A percentile compares a stretch with the other conserved stretches of the same genome.
Conservation (phyloP, 2,113 vertebrate species). For the Oryctolagus cuniculus region mOryCun1.1 NC_091442.1:41190001-41190500, state of each 20-base stretch:
- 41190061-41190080: neutral
- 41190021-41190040: neutral
- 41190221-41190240: neutral
- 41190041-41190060: neutral
- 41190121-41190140: slow-evolving; percentile 5
- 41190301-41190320: too few relatives aligned
- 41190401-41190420: too few relatives aligned
- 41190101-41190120: neutral
- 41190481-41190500: neutral
- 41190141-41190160: neutral
- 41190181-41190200: neutral
- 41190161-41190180: slow-evolving; percentile 20
- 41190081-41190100: neutral
- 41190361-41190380: too few relatives aligned
- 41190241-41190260: neutral
- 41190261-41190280: neutral
- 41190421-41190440: too few relatives aligned
- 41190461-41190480: neutral
- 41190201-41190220: neutral
- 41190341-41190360: too few relatives aligned
- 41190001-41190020: neutral
- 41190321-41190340: too few relatives aligned
- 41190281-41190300: neutral
- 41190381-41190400: too few relatives aligned
- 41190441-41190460: too few relatives aligned